phyloP scores from a whole-genome alignment of 35 echinoderm and acorn worm species.

The Anneissia japonica region DNA sequence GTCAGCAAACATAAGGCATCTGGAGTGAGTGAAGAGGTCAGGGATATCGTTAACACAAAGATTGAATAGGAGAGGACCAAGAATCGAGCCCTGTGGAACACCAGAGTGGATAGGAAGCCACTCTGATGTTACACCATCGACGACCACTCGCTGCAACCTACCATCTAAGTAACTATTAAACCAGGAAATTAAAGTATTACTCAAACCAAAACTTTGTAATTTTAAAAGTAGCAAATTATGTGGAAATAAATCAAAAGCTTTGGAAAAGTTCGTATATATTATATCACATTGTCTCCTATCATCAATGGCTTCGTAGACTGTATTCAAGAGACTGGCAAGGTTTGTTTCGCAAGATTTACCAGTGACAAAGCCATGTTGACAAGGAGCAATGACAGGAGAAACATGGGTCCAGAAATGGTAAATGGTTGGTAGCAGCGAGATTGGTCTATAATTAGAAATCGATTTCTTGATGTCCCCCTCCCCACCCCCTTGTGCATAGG shows the following conservation, averaged over 20 bases:
- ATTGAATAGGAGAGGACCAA: not conserved
- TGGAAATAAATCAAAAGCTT: not conserved
- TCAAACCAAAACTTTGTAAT: not conserved
- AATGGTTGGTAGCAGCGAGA: not conserved
- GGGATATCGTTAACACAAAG: not conserved
- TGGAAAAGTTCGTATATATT: not conserved
- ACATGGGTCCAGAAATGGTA: not conserved
- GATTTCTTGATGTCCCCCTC: not conserved
- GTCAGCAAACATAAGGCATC: too few relatives aligned
- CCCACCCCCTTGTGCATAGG: too few relatives aligned
- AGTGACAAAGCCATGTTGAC: not conserved
- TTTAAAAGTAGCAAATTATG: not conserved
- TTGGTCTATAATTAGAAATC: not conserved
- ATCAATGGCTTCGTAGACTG: not conserved
- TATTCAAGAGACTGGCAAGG: not conserved
- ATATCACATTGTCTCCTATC: not conserved
- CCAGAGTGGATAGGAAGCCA: constrained; percentile 3
- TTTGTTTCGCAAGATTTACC: not conserved
- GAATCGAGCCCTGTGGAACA: not conserved
- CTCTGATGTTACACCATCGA: not conserved
- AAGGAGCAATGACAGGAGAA: not conserved
- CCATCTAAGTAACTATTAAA: not conserved
- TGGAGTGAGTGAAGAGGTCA: too few relatives aligned
- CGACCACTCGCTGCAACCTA: not conserved
- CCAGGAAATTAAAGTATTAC: not conserved